These are phyloP conservation scores for Montifringilla adamsi DNA, from an alignment of 2,113 vertebrate genomes.

Conservation along the genomic window DNA sequence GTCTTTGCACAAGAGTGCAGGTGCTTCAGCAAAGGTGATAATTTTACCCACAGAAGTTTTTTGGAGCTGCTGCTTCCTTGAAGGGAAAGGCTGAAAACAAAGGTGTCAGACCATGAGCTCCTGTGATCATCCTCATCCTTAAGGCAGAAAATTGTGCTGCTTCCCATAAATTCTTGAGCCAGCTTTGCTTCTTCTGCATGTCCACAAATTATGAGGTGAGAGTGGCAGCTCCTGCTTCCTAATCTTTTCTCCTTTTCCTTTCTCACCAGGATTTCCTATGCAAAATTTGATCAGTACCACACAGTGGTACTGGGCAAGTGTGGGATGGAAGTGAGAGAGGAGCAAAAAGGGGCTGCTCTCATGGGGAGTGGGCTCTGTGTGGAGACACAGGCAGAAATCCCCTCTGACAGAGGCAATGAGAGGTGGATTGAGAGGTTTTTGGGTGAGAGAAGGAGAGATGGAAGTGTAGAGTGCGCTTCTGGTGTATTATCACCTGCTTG, in stretches of 20 bases:
- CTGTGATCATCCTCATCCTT: neutral
- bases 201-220: neutral
- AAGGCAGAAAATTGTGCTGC: neutral
- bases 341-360: neutral
- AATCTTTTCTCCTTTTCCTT: neutral
- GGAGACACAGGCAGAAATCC: fast-evolving
- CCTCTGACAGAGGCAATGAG: neutral
- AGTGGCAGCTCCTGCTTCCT: neutral
- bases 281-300: neutral
- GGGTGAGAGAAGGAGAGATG: neutral
- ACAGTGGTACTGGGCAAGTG: neutral
- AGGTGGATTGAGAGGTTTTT: neutral
- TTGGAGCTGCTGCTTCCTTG: neutral
- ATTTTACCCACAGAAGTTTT: neutral
- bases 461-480: neutral
- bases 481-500: neutral
- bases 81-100: neutral
- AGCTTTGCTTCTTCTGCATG: neutral
- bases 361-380: neutral
- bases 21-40: neutral
- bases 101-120: neutral
- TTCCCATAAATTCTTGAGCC: neutral
- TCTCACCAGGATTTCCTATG: neutral
- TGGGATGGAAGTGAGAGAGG: neutral
- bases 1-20: neutral